These are phyloP conservation scores for Cephus pygmeus DNA, from an alignment of 2,888 invertebrate species.

Conservation along the genomic window DNA sequence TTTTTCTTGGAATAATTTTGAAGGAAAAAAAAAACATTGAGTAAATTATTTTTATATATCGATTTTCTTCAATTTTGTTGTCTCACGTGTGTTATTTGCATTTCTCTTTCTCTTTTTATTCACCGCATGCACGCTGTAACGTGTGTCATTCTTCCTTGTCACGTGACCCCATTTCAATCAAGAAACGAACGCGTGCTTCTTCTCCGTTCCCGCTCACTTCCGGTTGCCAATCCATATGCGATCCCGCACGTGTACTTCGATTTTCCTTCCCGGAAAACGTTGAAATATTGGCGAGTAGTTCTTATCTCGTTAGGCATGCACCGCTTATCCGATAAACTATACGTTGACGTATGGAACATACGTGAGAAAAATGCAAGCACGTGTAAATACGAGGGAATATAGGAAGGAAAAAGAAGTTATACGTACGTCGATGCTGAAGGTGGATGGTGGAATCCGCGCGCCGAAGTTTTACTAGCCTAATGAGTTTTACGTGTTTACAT, in stretches of 20 bases:
- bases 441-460: background rate
- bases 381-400: slow-evolving; percentile 4
- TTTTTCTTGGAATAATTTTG: too few species aligned
- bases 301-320: slow-evolving; percentile 7
- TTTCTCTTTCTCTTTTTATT: background rate
- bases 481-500: background rate
- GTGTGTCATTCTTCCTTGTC: background rate
- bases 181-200: background rate
- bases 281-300: background rate
- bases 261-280: background rate
- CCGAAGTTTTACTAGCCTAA: background rate
- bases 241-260: background rate
- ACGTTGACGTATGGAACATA: slow-evolving; percentile 20
- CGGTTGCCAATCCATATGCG: background rate
- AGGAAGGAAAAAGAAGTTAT: background rate
- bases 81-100: background rate
- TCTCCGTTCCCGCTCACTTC: background rate
- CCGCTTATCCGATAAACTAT: slow-evolving; percentile 2
- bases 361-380: slow-evolving; percentile 27
- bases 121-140: background rate
- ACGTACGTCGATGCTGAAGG: background rate
- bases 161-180: background rate
- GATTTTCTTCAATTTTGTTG: too few species aligned
- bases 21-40: too few species aligned
- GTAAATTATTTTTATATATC: too few species aligned